Evolutionary conservation across 2,113 vertebrate species (phyloP), one percentile per base, ranked within the genome.

Genomic region (Perca flavescens): DNA sequence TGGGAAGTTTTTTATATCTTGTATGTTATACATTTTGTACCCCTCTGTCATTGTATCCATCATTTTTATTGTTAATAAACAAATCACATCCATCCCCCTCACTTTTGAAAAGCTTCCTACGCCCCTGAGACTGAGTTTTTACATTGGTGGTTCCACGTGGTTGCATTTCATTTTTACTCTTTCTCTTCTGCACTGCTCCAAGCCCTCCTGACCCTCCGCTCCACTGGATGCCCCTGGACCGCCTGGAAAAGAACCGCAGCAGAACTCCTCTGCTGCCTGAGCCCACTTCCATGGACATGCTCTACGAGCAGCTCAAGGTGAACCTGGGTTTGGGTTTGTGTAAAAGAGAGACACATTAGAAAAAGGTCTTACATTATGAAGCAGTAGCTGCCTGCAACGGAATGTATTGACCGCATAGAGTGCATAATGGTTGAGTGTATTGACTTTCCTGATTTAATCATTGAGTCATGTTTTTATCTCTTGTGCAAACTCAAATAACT

Each of bases 281-380:
- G 79, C 94, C 94, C 78, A 95, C 94, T 0, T 94, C 94, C 66
- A 91, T 95, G 86, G 95, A 96, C 84, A 89, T 88, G 74, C 94
- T 96, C 6, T 94, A 85, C 7, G 91, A 94, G 40, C 90, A 92
- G 82, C 91, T 95, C 34, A 92, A 91, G 93, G 95, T 91, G 68
- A 81, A 19, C 64, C 50, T 43, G 47, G 10, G 31, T 69, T 74
- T 82, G n/a, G 65, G 25, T 61, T 43, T 75, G 13, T 56, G 49
- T 56, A 3, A 65, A 70, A 78, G 14, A 61, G 16, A 84, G 25
- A 60, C 15, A 64, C 17, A 25, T 43, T 1, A 62, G 21, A 75
- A 15, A 15, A n/a, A 50, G 22, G 31, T 40, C 8, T 22, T 22
- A 22, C 14, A 3, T 5, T 3, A 31, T 12, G 5, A 3, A 36